phyloP scores from a whole-genome alignment of 2,888 invertebrate genomes.

The Barypeithes pellucidus region DNA sequence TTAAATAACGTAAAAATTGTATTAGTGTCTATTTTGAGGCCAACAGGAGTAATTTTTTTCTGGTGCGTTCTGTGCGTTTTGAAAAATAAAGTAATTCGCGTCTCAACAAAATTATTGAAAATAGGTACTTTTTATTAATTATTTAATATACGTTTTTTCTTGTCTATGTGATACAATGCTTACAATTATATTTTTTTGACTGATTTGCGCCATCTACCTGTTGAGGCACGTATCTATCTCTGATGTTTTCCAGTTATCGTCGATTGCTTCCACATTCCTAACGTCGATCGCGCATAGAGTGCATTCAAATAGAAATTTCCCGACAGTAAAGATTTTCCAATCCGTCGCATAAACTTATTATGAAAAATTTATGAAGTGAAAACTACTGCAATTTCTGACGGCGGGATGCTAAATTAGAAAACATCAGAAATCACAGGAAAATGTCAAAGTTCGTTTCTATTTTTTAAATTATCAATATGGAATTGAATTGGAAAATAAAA shows the following conservation, averaged over 20 bases:
- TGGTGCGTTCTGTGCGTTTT: no score
- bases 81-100: no score
- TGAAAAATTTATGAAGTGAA: slow-evolving; percentile 12
- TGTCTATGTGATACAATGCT: no score
- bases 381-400: background rate
- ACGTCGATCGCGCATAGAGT: background rate
- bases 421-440: slow-evolving; percentile 1
- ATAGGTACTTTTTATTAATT: no score
- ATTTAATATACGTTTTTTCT: no score
- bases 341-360: background rate
- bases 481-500: background rate
- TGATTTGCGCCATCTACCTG: background rate
- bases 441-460: background rate
- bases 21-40: no score
- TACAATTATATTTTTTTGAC: no score
- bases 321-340: background rate
- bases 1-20: no score
- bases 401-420: background rate
- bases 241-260: background rate
- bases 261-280: no score
- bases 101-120: no score
- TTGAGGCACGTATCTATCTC: background rate
- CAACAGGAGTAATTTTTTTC: no score
- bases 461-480: background rate
- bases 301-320: background rate